A percentile compares a stretch with the other conserved stretches of the same genome.
These are phyloP conservation scores for Lycaena phlaeas DNA, from an alignment of 2,888 invertebrate species.

Conservation along the genomic window DNA sequence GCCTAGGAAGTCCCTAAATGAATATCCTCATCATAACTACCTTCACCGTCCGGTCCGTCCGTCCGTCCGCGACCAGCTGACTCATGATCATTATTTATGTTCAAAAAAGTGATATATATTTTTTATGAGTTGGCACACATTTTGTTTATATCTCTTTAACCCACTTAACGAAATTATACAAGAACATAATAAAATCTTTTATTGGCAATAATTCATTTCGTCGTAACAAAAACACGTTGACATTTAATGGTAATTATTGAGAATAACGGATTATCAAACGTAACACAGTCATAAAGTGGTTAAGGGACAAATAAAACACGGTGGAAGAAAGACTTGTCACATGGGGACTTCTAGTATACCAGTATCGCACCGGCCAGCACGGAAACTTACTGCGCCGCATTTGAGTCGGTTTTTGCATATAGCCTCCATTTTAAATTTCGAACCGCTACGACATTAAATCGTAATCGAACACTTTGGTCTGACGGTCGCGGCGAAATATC, in stretches of 20 bases:
- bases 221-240: neutral
- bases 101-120: neutral
- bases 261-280: no score
- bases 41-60: neutral
- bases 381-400: neutral
- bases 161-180: neutral
- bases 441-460: constrained; percentile 62
- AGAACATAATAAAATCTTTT: neutral
- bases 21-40: constrained; percentile 16
- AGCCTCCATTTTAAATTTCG: constrained; percentile 43
- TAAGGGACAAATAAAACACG: no score
- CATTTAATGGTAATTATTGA: no score
- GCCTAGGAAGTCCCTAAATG: constrained; percentile 19
- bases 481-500: constrained; percentile 65
- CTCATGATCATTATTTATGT: neutral
- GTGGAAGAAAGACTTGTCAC: constrained; percentile 18
- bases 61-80: constrained; percentile 10
- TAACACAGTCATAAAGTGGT: no score
- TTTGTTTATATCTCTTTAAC: neutral
- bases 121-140: constrained; percentile 4
- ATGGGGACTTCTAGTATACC: constrained; percentile 38
- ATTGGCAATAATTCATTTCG: constrained; percentile 1
- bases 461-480: constrained; percentile 70
- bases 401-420: neutral
- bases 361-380: constrained; percentile 28